Conservation (phyloP, 2,797 vertebrate species). For the Phalanger gymnotis region DNA sequence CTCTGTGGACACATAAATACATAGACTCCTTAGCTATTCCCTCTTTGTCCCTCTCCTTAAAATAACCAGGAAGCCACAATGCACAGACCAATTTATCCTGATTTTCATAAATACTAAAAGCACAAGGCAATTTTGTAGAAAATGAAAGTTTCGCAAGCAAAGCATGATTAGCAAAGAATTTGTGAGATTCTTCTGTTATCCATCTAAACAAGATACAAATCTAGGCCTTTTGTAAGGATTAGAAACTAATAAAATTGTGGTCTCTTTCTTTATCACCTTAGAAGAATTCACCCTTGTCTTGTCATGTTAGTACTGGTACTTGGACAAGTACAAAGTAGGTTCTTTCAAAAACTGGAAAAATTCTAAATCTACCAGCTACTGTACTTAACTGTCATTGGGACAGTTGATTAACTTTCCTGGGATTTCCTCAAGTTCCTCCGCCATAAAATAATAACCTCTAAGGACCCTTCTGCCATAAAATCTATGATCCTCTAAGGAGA, state of each 20-base stretch:
- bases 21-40: not conserved
- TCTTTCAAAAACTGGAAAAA: not conserved
- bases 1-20: not conserved
- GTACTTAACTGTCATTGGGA: not conserved
- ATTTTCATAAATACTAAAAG: not conserved
- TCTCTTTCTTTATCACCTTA: not conserved
- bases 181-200: not conserved
- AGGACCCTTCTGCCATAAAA: not conserved
- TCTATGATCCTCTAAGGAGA: not conserved
- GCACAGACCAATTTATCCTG: not conserved
- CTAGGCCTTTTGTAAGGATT: not conserved
- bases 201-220: not conserved
- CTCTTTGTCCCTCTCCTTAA: not conserved
- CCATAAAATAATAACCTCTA: not conserved
- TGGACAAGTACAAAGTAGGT: not conserved
- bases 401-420: not conserved
- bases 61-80: not conserved
- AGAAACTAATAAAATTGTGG: not conserved
- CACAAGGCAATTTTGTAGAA: not conserved
- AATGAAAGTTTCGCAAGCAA: not conserved
- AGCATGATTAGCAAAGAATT: not conserved
- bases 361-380: not conserved
- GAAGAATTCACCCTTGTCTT: not conserved
- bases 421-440: not conserved
- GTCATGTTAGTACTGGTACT: not conserved